Conservation (phyloP, 2,113 vertebrate species). For the Brachyhypopomus gauderio region DNA sequence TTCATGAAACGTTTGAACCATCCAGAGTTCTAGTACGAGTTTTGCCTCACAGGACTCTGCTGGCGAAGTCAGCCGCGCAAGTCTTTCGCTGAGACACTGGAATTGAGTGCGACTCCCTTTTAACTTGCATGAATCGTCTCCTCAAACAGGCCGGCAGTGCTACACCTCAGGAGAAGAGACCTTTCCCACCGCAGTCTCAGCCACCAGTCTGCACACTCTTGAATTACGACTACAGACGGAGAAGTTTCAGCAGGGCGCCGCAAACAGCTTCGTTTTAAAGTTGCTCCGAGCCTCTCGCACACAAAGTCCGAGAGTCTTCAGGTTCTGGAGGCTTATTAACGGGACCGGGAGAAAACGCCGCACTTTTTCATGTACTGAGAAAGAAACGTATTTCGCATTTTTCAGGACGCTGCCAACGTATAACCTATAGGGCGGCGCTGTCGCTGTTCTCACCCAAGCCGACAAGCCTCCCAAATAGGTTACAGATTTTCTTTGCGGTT, state of each 20-base stretch:
- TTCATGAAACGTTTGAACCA: too few species aligned
- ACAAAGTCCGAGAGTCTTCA: not conserved
- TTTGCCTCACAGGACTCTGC: too few species aligned
- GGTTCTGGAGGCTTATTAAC: not conserved
- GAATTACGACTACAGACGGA: not conserved
- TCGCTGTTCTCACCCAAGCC: too few species aligned
- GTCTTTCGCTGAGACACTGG: not conserved
- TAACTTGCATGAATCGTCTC: not conserved
- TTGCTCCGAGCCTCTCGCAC: not conserved
- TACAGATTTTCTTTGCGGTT: not conserved
- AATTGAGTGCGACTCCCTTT: not conserved
- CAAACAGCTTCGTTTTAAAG: not conserved
- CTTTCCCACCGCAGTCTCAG: not conserved
- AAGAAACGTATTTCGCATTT: slow-evolving; percentile 30
- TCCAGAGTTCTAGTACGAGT: too few species aligned
- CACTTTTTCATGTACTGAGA: slow-evolving; percentile 20
- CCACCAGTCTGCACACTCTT: slow-evolving; percentile 15
- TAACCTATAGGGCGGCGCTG: too few species aligned
- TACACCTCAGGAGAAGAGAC: not conserved
- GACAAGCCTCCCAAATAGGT: not conserved
- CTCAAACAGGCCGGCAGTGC: not conserved
- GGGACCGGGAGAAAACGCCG: not conserved
- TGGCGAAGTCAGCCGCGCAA: not conserved
- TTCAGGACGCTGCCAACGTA: not conserved
- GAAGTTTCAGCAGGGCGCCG: not conserved